phyloP scores from a whole-genome alignment of 2,888 invertebrate species.

The Euplexia lucipara region DNA sequence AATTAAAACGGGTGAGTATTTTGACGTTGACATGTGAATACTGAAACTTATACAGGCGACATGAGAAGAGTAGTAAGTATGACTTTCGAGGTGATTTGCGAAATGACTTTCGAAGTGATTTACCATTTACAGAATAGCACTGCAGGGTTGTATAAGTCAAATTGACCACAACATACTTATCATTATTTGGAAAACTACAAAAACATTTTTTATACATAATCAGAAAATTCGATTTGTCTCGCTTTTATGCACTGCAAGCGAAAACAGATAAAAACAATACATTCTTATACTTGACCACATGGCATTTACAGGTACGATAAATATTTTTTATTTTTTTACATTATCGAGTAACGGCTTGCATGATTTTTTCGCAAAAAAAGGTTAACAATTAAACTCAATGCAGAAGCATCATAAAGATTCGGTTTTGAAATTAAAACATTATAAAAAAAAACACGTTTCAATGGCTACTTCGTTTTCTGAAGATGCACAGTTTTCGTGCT shows the following conservation, averaged over 20 bases:
- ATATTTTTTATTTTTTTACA: slow-evolving; percentile 24
- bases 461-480: slow-evolving; percentile 9
- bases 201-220: not conserved
- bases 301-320: slow-evolving; percentile 16
- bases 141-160: too few species aligned
- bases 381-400: slow-evolving; percentile 35
- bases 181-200: not conserved
- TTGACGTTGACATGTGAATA: too few species aligned
- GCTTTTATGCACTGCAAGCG: not conserved
- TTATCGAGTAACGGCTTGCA: slow-evolving; percentile 35
- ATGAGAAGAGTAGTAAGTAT: too few species aligned
- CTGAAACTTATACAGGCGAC: too few species aligned
- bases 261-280: slow-evolving; percentile 5
- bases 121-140: too few species aligned
- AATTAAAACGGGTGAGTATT: too few species aligned
- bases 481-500: slow-evolving; percentile 14
- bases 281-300: slow-evolving; percentile 13
- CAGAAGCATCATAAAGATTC: slow-evolving; percentile 50
- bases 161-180: not conserved
- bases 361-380: slow-evolving; percentile 11
- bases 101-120: too few species aligned
- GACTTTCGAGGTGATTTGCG: too few species aligned
- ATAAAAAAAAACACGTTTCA: slow-evolving; percentile 38
- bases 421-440: slow-evolving; percentile 48
- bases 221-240: not conserved